Base-by-base conservation (phyloP, 2,113 vertebrate species). In the Scatophagus argus region DNA sequence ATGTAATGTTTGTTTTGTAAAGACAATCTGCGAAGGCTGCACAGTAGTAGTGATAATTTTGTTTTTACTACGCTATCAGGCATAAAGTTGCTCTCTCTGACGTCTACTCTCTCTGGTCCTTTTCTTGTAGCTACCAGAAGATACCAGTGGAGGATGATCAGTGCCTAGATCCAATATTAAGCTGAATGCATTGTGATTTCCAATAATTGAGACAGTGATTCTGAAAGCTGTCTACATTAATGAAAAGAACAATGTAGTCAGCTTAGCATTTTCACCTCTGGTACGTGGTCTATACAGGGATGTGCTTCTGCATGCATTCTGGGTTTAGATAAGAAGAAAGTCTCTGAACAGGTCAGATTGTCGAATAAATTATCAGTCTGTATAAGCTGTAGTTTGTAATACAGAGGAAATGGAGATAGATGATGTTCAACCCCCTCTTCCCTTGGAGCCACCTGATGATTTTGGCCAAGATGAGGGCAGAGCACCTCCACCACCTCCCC, bases 111-210 rank as follows among this genome's bases (percentile, higher is more conserved):
- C 60, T 2, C 31, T 82, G 44, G 36, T 72, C 10, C 44, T 64
- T 55, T 68, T 85, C 86, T 90, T 90, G 17, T 29, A 98, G 97
- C 71, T 88, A 70, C 77, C 85, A 84, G 89, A 92, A 93, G 94
- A 95, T 87, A 91, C 61, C 92, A 88, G 88, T 49, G 89, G 95
- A 97, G 94, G 96, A 97, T 95, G 96, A 94, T 92, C 91, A 95
- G 92, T 87, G 85, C 87, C 94, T 95, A 95, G 93, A 94, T 93
- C 87, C 93, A 94, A 92, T 94, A 97, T 80, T 99, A 99, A 98
- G 98, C 97, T 99, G 98, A 98, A 97, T 98, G 97, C 98, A 99
- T 99, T 99, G 98, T 99, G 98, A 99, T 99, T 99, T 99, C 97
- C 98, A 99, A 97, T 99, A 99, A 99, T 99, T 98, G 98, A 99